Evolutionary conservation across 2,888 invertebrate genomes (phyloP).

Genomic region (Biston stratarius): DNA sequence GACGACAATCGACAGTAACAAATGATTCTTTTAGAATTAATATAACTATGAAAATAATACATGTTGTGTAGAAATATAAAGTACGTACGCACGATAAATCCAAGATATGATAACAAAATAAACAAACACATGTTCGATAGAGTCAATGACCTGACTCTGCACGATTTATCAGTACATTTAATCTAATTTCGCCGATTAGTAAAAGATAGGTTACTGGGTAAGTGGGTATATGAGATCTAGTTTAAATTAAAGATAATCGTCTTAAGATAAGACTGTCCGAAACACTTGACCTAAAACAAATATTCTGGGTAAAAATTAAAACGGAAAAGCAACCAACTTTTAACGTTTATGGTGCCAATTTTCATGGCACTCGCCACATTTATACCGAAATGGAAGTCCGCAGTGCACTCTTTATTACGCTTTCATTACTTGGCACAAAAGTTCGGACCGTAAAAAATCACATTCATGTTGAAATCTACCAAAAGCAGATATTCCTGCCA

Average conservation of each 20-base stretch:
- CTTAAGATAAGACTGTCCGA: neutral
- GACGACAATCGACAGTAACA: no score
- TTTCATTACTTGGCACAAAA: conserved; percentile 29
- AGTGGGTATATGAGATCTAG: conserved; percentile 21
- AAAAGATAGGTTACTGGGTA: conserved; percentile 33
- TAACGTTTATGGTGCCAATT: conserved; percentile 1
- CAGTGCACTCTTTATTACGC: conserved; percentile 20
- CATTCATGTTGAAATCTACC: conserved; percentile 3
- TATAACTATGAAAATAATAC: neutral
- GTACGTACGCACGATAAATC: conserved; percentile 6
- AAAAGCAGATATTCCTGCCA: conserved; percentile 2
- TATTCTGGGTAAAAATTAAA: conserved; percentile 2
- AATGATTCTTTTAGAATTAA: no score
- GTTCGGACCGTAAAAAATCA: conserved; percentile 1
- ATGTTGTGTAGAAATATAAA: neutral
- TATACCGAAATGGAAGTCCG: conserved; percentile 16
- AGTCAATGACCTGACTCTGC: conserved; percentile 41
- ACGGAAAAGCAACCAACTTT: neutral
- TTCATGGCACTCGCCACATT: conserved; percentile 12
- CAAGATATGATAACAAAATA: conserved; percentile 17
- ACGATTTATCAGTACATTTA: conserved; percentile 20
- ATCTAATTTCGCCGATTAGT: conserved; percentile 32
- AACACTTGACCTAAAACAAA: conserved; percentile 7
- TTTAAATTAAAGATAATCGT: conserved; percentile 16
- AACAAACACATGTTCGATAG: conserved; percentile 16